Percentiles rank a stretch among this genome's conserved stretches.
These are phyloP conservation scores for Galeruca laticollis DNA, from an alignment of 2,888 invertebrate genomes.

Conservation along the genomic window DNA sequence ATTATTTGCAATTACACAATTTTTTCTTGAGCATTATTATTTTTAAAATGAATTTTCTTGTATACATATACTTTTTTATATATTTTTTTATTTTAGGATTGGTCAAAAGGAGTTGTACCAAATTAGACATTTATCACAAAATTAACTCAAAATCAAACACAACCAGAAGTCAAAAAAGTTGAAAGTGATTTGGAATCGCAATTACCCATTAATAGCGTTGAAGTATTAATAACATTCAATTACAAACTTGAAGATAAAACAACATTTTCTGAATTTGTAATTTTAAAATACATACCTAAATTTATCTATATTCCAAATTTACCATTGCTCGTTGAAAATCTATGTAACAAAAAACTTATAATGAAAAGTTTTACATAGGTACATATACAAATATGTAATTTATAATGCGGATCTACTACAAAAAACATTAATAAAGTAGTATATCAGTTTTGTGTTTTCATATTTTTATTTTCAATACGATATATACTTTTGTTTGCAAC, in stretches of 20 bases:
- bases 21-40: slow-evolving; percentile 1
- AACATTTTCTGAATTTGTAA: slow-evolving; percentile 2
- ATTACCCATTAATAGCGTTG: not conserved
- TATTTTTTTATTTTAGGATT: slow-evolving; percentile 1
- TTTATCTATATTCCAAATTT: not conserved
- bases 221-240: not conserved
- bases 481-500: no score
- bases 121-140: not conserved
- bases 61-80: slow-evolving; percentile 1
- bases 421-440: no score
- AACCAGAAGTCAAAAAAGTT: not conserved
- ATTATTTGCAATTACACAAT: not conserved
- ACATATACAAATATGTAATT: no score
- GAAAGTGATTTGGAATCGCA: not conserved
- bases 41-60: slow-evolving; percentile 2
- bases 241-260: not conserved
- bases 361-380: no score
- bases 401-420: no score
- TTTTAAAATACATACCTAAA: slow-evolving; percentile 1
- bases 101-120: not conserved
- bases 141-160: slow-evolving; percentile 4
- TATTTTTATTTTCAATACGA: no score
- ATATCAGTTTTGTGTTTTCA: no score
- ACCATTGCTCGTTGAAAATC: no score
- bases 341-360: no score